These are phyloP conservation scores for Stenotaenia linearis DNA, from an alignment of 2,888 invertebrate species.

Conservation along the genomic window DNA sequence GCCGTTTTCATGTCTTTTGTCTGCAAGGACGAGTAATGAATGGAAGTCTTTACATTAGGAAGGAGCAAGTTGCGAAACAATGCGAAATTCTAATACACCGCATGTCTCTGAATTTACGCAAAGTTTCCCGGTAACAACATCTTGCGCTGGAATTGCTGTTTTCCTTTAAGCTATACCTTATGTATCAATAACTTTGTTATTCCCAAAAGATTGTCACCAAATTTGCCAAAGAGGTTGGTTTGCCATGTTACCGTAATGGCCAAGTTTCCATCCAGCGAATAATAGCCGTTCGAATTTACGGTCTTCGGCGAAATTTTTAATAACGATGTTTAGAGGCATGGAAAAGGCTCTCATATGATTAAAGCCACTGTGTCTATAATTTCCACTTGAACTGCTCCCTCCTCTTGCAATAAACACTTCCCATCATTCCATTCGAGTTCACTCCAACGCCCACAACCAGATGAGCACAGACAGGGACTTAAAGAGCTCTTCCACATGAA, in stretches of 20 bases:
- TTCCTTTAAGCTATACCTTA: no score
- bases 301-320: not conserved
- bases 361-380: conserved; percentile 20
- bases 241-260: not conserved
- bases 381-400: conserved; percentile 11
- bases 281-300: not conserved
- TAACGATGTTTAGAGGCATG: not conserved
- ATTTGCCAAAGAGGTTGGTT: not conserved
- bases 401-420: conserved; percentile 20
- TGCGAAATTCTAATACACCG: no score
- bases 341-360: not conserved
- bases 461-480: conserved; percentile 21
- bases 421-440: conserved; percentile 24
- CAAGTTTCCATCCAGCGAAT: not conserved
- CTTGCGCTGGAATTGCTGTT: no score
- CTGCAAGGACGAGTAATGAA: no score
- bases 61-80: no score
- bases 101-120: no score
- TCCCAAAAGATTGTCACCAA: no score
- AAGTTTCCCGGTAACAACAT: no score
- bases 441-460: conserved; percentile 16
- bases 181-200: no score
- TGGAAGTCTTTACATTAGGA: no score
- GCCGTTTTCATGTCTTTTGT: no score
- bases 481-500: conserved; percentile 21